Base-by-base conservation (phyloP, 1,140 invertebrate species). In the Pantala flavescens region DNA sequence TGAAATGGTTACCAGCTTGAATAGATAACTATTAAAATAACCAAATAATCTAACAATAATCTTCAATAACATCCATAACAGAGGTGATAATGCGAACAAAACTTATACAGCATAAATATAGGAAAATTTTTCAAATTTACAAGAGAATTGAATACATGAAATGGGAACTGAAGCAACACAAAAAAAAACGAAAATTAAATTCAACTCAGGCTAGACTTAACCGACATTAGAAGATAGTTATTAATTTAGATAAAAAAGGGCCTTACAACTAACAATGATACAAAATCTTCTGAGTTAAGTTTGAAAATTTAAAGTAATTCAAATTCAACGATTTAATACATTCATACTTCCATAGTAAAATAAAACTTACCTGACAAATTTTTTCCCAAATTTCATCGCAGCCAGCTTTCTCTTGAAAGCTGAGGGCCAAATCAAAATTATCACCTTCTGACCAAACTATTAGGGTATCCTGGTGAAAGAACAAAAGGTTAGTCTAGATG, bases 391-490 rank as follows among this genome's bases (percentile, higher is more conserved):
- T 98, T 85, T 99, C 98, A 88, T 99, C 97, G 87, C 98, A 99
- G 82, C 98, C 98, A 76, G 93, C 94, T 85, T 98, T 99, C 84
- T 99, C 98, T 88, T 99, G 98, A 87, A 99, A 99, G 88, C 96
- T 98, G 77, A 99, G 85, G 70, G 98, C 98, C 80, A 99, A 87
- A 85, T 99, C 98, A 85, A 97, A 98, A 82, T 98, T 98, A 80
- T 99, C 98, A 75, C 95, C 95, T 86, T 99, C 98, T 16, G 98
- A 98, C 98, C 98, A 99, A n/a, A 99, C 98, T 82, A 99, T 99
- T 75, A 99, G 85, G 43, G 97, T 99, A 82, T 99, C 97, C 88
- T 90, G 79, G 71, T 84, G 83, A 78, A 75, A 77, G 77, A 79
- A 72, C 74, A 72, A 75, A 73, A 76, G 43, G 72, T 71, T 23